Percentiles rank a stretch among this genome's conserved stretches.
phyloP scores from a whole-genome alignment of 2,113 vertebrate genomes.

The Microtus richardsoni region DNA sequence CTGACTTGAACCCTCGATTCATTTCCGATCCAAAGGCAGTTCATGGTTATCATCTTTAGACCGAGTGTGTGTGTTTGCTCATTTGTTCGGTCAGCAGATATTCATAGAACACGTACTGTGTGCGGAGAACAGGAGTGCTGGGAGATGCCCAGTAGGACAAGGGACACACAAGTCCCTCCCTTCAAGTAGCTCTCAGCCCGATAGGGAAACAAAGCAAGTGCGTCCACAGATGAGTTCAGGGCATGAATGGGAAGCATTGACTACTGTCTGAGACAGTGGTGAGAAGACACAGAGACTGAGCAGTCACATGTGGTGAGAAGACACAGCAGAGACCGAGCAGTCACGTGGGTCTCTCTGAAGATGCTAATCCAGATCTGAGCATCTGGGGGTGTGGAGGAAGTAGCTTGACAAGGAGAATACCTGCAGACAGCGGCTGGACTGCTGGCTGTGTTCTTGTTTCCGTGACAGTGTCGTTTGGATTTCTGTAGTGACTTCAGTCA shows the following conservation, averaged over 20 bases:
- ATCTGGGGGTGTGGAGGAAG: neutral
- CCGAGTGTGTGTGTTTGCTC: neutral
- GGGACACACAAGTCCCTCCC: neutral
- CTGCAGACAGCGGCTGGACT: neutral
- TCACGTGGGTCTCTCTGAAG: neutral
- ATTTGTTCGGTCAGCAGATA: neutral
- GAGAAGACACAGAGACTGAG: neutral
- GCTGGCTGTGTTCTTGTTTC: neutral
- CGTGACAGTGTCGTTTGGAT: neutral
- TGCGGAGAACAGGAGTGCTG: too few species aligned
- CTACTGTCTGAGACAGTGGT: neutral
- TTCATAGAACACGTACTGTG: neutral
- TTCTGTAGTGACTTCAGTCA: neutral
- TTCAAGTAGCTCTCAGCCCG: neutral
- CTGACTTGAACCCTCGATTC: neutral
- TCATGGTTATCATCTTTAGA: too few species aligned
- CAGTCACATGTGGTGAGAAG: neutral
- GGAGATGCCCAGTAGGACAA: neutral
- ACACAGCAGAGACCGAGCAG: neutral
- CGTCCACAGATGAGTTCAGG: neutral
- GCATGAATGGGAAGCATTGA: neutral
- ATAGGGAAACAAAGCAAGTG: neutral
- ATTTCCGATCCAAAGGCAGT: neutral
- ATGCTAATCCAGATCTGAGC: neutral
- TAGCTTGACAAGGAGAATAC: neutral